Evolutionary conservation across 2,113 vertebrate species (phyloP), one percentile per base, ranked within the genome.

Genomic region (Callithrix jacchus): DNA sequence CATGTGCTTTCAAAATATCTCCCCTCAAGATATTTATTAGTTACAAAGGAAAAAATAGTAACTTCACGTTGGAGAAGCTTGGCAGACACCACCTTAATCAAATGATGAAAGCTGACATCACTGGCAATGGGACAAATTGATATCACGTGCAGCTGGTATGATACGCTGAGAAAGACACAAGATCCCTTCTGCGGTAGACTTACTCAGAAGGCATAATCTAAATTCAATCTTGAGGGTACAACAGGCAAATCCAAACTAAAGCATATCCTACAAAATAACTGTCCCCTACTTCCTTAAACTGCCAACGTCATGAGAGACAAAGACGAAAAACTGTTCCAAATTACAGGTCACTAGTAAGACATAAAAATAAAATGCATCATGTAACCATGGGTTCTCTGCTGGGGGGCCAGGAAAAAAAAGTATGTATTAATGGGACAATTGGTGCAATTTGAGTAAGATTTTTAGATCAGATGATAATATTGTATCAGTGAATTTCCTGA

Each of bases 41-140:
- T 64, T 87, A n/a, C 87, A 92, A 92, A 93, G 25, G 35, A 37
- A 58, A 96, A 84, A 92, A 87, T 0, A 74, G 13, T 56, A 68
- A 88, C 73, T 96, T 81, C 20, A 90, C 1, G 25, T 27, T 89
- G 49, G n/a, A 89, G 37, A 88, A 66, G 96, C 20, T 37, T 95
- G 79, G 66, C 89, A 86, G 40, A 27, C 2, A 52, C 18, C 35
- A 95, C 42, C 70, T 47, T 81, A 92, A 87, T 64, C 93, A 92
- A 76, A 5, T 32, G 20, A 88, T 71, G 37, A 82, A 71, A 85
- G 82, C 49, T 81, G 79, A 56, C 4, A 20, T 49, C 77, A 85
- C n/a, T 40, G 87, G 20, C 68, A 82, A 89, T 25, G 35, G 42
- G 32, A 93, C n/a, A 89, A 80, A 80, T 0, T 49, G 45, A 30